Evolutionary conservation across 1,140 invertebrate genomes (phyloP).

Genomic region (Danaus plexippus): DNA sequence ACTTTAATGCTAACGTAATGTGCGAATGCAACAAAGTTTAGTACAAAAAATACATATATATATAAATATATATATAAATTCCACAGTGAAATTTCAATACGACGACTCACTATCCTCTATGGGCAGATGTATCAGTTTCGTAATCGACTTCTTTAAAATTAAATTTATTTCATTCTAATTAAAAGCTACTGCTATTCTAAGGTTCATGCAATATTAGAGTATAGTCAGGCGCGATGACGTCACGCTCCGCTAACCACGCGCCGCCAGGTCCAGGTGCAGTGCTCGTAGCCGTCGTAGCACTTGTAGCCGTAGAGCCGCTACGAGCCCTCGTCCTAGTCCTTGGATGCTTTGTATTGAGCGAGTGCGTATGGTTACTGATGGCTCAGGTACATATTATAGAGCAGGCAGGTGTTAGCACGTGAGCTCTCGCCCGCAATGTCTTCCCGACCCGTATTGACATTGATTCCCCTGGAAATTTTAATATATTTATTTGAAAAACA

Average conservation of each 20-base stretch:
- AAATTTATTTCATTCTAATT: constrained; percentile 27
- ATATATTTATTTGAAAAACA: too few relatives aligned
- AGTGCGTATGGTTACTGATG: constrained; percentile 6
- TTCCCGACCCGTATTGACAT: constrained; percentile 60
- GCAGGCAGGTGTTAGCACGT: constrained; percentile 30
- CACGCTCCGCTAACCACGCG: constrained; percentile 2
- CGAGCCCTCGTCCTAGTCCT: too few relatives aligned
- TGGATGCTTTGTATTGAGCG: constrained; percentile 8
- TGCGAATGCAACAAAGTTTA: too few relatives aligned
- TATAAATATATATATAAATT: too few relatives aligned
- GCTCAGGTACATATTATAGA: constrained; percentile 12
- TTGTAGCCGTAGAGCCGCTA: too few relatives aligned
- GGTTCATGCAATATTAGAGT: constrained; percentile 42
- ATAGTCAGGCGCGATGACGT: constrained; percentile 14
- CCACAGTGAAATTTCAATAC: too few relatives aligned
- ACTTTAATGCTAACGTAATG: too few relatives aligned
- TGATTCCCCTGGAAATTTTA: constrained; percentile 46
- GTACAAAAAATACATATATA: too few relatives aligned
- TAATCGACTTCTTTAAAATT: neutral
- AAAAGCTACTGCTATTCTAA: constrained; percentile 50
- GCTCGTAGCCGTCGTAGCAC: too few relatives aligned
- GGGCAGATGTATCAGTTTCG: too few relatives aligned
- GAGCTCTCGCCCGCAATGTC: constrained; percentile 34
- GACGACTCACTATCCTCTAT: too few relatives aligned
- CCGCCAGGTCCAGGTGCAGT: constrained; percentile 5